These are phyloP conservation scores for Gadus chalcogrammus DNA, from an alignment of 2,113 vertebrate genomes.

Conservation along the genomic window DNA sequence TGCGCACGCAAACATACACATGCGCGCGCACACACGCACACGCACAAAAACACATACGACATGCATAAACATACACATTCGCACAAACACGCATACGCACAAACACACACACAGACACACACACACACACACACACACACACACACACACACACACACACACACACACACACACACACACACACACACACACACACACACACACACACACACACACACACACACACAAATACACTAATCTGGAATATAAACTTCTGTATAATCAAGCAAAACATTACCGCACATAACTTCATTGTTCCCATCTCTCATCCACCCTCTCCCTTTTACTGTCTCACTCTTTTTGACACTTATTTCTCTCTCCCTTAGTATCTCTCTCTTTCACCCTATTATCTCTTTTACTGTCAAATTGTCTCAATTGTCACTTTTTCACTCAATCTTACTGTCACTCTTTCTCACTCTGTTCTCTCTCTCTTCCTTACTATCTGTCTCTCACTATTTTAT, in stretches of 20 bases:
- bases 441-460: too few relatives aligned
- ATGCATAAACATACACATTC: background rate
- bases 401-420: too few relatives aligned
- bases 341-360: background rate
- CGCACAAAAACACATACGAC: background rate
- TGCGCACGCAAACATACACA: constrained; percentile 3
- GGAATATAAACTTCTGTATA: too few relatives aligned
- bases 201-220: background rate
- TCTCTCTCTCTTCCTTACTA: too few relatives aligned
- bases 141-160: background rate
- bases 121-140: constrained; percentile 2
- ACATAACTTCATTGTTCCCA: too few relatives aligned
- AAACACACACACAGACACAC: background rate
- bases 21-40: background rate
- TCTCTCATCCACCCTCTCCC: too few relatives aligned
- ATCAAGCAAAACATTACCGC: too few relatives aligned
- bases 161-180: constrained; percentile 2
- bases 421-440: too few relatives aligned
- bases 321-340: background rate
- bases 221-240: background rate
- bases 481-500: background rate
- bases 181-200: background rate
- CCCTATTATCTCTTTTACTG: too few relatives aligned
- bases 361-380: background rate
- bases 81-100: constrained; percentile 3